Percentiles rank a stretch among this genome's conserved stretches.
These are phyloP conservation scores for Anastatus disparis DNA, from an alignment of 1,140 invertebrate species.

Conservation along the genomic window DNA sequence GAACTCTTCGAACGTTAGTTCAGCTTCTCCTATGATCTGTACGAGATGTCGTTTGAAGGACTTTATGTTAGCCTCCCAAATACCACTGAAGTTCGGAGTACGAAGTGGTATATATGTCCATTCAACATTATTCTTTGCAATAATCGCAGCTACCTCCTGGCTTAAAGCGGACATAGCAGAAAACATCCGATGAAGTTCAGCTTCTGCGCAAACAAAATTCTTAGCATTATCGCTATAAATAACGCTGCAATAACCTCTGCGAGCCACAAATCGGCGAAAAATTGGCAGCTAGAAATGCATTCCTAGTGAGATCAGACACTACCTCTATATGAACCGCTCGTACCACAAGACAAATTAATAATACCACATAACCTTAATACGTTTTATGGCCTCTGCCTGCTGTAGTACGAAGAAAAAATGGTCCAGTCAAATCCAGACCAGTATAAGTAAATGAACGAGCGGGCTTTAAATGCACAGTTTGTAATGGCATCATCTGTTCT, in stretches of 20 bases:
- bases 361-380: conserved; percentile 22
- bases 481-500: too few relatives aligned
- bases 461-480: too few relatives aligned
- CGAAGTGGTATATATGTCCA: conserved; percentile 1
- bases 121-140: not conserved
- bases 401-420: conserved; percentile 45
- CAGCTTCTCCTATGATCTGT: not conserved
- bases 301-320: conserved; percentile 44
- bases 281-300: conserved; percentile 44
- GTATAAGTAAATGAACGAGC: not conserved
- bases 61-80: conserved; percentile 12
- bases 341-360: conserved; percentile 28
- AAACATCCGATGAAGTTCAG: not conserved
- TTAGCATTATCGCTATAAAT: not conserved
- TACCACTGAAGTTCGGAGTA: not conserved
- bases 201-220: not conserved
- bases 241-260: not conserved
- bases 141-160: not conserved
- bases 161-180: not conserved
- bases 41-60: not conserved
- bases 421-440: not conserved
- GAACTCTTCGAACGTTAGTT: not conserved
- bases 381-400: conserved; percentile 11
- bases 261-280: not conserved
- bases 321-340: conserved; percentile 53